Conservation (phyloP, 2,797 vertebrate genomes). For the Karalla daura region DNA sequence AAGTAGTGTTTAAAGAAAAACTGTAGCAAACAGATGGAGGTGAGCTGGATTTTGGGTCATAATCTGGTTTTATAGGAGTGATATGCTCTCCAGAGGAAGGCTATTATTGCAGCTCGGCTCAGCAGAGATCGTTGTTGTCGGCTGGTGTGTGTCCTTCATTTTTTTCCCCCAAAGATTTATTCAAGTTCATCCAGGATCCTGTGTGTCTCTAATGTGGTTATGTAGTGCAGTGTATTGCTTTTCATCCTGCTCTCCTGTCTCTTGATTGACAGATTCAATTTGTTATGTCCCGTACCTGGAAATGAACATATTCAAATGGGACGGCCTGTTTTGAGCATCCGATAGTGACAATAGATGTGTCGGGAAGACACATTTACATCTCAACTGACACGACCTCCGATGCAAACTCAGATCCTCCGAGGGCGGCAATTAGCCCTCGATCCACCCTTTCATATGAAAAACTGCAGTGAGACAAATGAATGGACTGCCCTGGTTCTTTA, state of each 20-base stretch:
- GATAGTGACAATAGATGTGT: too few species aligned
- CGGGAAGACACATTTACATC: not conserved
- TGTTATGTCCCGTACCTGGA: too few species aligned
- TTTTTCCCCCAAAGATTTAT: constrained; percentile 19
- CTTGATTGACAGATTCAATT: not conserved
- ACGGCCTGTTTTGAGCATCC: not conserved
- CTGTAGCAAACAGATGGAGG: constrained; percentile 28
- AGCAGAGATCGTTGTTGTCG: constrained; percentile 21
- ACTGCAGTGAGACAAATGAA: not conserved
- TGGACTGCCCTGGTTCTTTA: constrained; percentile 27
- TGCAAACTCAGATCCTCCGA: too few species aligned
- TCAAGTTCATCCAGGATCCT: not conserved
- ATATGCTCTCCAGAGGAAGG: constrained; percentile 27
- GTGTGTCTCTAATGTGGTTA: not conserved
- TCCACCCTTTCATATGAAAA: not conserved
- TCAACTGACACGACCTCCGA: not conserved
- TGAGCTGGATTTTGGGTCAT: constrained; percentile 47
- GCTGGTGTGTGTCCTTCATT: constrained; percentile 18
- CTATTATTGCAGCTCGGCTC: constrained; percentile 41
- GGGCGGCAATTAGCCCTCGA: too few species aligned
- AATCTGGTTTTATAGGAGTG: constrained; percentile 52
- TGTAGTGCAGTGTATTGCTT: not conserved
- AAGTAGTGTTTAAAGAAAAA: not conserved
- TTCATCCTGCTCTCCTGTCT: not conserved
- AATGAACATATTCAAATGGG: too few species aligned